Evolutionary conservation across 2,888 invertebrate species (phyloP), one percentile per base, ranked within the genome.

Genomic region (Amphipyra tragopoginis): DNA sequence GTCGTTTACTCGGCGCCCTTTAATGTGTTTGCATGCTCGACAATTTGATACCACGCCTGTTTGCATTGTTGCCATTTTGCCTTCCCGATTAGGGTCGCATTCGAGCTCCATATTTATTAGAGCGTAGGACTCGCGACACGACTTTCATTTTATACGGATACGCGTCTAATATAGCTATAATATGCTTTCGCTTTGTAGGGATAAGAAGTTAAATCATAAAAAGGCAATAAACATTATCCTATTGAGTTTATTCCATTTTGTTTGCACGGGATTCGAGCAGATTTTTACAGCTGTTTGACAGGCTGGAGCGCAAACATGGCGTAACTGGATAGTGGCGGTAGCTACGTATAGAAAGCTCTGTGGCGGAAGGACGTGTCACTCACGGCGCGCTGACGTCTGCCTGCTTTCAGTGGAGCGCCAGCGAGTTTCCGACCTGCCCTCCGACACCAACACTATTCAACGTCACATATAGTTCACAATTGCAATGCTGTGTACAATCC

Each of bases 1-100:
- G 84, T 84, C 89, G 90, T 91, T 91, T 92, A 86, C 89, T 85
- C 87, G 86, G 81, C 85, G 85, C 91, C 89, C 88, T 91, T 90
- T 92, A 93, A 93, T 93, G 90, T 93, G 92, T 93, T 93, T 93
- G 93, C 90, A 88, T 90, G 88, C 90, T 90, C 90, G 86, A 92
- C 90, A 91, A 91, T 91, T 93, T 93, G 90, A 90, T 91, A 90
- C 91, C 90, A 84, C 90, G 91, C 90, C 91, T 92, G 93, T 93
- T 92, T 93, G 90, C 89, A 89, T 92, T 92, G 92, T 93, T 91
- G 90, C 90, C 91, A 88, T 92, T 93, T 91, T 93, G 90, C 92
- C 91, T 92, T 92, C 89, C 85, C 91, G 94, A 92, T 93, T 93
- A 93, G 91, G 94, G 93, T 91, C 90, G 90, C 86, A 90, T 92